Evolutionary conservation across 2,797 vertebrate genomes (phyloP).

Genomic region (Malacoctenus gilli): DNA sequence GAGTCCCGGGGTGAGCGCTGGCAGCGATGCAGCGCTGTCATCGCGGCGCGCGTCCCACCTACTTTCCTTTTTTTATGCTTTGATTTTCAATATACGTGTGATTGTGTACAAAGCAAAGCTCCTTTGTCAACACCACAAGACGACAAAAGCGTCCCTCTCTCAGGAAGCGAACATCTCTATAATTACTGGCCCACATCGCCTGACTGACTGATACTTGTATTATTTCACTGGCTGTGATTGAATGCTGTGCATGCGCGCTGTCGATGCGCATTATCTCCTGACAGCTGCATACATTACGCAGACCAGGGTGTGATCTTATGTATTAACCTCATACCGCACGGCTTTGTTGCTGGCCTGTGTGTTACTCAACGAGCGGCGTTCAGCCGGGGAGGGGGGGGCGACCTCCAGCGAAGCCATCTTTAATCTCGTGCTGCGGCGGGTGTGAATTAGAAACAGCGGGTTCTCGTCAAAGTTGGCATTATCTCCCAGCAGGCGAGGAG

Average conservation of each 20-base stretch:
- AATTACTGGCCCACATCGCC: too few species aligned
- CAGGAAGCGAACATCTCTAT: too few species aligned
- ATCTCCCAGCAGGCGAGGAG: not conserved
- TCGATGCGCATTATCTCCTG: not conserved
- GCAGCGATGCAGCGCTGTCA: too few species aligned
- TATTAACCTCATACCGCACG: not conserved
- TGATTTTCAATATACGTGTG: too few species aligned
- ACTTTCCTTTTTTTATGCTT: too few species aligned
- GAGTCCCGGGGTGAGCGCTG: too few species aligned
- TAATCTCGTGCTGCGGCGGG: conserved; percentile 26
- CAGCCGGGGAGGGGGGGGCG: not conserved
- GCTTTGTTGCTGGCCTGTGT: not conserved
- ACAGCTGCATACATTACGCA: not conserved
- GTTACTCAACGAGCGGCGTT: conserved; percentile 1
- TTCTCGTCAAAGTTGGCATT: not conserved
- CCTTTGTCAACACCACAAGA: too few species aligned
- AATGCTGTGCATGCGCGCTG: not conserved
- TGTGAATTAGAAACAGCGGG: conserved; percentile 27
- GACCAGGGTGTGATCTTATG: not conserved
- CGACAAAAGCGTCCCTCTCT: too few species aligned
- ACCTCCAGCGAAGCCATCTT: conserved; percentile 24
- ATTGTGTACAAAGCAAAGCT: too few species aligned
- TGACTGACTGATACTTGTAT: too few species aligned
- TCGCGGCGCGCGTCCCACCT: too few species aligned
- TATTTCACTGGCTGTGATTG: too few species aligned